Conservation (phyloP, 2,797 vertebrate species). For the Myiotriccus ornatus region DNA sequence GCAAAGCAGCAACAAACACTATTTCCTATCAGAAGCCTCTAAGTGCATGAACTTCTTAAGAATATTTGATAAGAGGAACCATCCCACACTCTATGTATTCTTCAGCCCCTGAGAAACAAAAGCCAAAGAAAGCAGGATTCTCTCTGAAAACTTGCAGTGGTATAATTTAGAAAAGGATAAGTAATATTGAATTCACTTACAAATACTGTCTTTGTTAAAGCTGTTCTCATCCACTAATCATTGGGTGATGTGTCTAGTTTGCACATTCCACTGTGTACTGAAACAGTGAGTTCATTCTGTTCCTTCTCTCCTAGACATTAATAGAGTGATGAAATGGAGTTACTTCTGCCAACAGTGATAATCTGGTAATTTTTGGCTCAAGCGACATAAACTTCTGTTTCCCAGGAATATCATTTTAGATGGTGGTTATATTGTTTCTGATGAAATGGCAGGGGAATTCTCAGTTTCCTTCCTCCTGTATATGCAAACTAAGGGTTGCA, state of each 20-base stretch:
- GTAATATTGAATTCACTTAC: not conserved
- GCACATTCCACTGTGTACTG: not conserved
- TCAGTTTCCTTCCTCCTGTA: not conserved
- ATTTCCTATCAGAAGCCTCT: not conserved
- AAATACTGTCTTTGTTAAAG: not conserved
- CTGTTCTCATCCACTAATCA: not conserved
- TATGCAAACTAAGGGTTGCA: not conserved
- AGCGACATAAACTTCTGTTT: conserved; percentile 54
- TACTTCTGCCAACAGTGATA: conserved; percentile 22
- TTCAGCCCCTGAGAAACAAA: not conserved
- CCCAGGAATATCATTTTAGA: conserved; percentile 58
- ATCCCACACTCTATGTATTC: not conserved
- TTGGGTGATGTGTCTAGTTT: not conserved
- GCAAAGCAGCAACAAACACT: not conserved
- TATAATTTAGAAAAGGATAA: not conserved
- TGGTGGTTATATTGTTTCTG: not conserved
- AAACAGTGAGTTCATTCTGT: not conserved
- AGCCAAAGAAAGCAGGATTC: not conserved
- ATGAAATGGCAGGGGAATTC: not conserved
- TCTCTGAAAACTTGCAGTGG: not conserved
- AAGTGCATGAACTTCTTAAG: not conserved
- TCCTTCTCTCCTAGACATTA: conserved; percentile 24
- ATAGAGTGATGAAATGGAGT: conserved; percentile 9
- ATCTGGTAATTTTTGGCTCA: conserved; percentile 48
- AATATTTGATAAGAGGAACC: not conserved